Percentiles rank a stretch among this genome's conserved stretches.
phyloP scores from a whole-genome alignment of 2,888 invertebrate genomes.

The Drosophila rubida region DNA sequence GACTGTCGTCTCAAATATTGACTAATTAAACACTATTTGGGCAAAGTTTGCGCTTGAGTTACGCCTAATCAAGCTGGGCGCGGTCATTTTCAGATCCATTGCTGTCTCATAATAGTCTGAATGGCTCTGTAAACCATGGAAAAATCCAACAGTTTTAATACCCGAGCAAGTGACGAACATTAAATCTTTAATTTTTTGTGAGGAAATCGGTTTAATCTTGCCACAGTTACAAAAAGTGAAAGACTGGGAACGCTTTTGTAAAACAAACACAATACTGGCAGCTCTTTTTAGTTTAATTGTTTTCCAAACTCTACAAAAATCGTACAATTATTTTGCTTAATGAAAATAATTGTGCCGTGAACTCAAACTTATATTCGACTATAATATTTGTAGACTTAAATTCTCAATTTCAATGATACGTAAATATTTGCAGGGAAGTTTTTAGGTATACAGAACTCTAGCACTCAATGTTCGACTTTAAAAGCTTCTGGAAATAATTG shows the following conservation, averaged over 20 bases:
- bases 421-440: too few species aligned
- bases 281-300: not conserved
- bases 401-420: too few species aligned
- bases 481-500: too few species aligned
- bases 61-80: conserved; percentile 53
- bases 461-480: too few species aligned
- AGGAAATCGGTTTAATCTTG: not conserved
- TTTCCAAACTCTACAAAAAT: not conserved
- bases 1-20: conserved; percentile 40
- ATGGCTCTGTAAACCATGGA: not conserved
- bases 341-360: not conserved
- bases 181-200: not conserved
- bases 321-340: not conserved
- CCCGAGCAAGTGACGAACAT: not conserved
- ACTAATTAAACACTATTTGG: conserved; percentile 57
- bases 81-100: conserved; percentile 9
- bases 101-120: not conserved
- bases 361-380: too few species aligned
- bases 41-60: conserved; percentile 49
- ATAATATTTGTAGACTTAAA: too few species aligned
- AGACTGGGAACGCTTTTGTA: not conserved
- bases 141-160: not conserved
- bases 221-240: not conserved
- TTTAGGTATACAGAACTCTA: too few species aligned
- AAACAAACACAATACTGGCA: not conserved